phyloP scores from a whole-genome alignment of 1,140 invertebrate species.

The Pentalonia nigronervosa region DNA sequence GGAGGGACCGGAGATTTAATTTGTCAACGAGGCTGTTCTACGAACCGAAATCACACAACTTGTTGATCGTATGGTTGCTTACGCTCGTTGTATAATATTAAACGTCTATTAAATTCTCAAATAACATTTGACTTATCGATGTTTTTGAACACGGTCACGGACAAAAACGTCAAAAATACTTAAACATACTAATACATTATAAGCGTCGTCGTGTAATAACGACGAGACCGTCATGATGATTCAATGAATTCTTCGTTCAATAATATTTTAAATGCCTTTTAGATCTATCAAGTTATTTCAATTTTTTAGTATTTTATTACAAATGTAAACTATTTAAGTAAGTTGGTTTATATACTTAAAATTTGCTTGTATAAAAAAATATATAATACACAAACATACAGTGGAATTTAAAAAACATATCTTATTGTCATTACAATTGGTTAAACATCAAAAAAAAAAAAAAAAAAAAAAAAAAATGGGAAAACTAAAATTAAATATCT shows the following conservation, averaged over 20 bases:
- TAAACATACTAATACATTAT: not conserved
- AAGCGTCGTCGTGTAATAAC: not conserved
- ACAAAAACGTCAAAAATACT: not conserved
- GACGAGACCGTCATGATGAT: not conserved
- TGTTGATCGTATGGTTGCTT: not conserved
- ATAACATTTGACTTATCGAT: not conserved
- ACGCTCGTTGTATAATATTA: not conserved
- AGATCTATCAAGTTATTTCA: not conserved
- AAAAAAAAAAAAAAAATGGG: not conserved
- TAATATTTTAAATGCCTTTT: not conserved
- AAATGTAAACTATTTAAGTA: not conserved
- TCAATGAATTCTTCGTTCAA: not conserved
- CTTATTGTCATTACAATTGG: not conserved
- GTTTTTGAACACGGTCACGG: not conserved
- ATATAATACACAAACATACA: not conserved
- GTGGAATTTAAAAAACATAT: not conserved
- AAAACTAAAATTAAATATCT: not conserved
- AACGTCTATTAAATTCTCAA: not conserved
- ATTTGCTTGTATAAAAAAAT: not conserved
- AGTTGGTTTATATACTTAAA: not conserved
- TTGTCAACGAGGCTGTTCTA: not conserved
- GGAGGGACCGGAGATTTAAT: not conserved
- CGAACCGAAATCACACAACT: not conserved
- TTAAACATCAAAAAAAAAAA: not conserved
- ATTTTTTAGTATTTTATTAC: not conserved